Evolutionary conservation across 2,113 vertebrate species (phyloP).

Genomic region (Macquaria ambigua): DNA sequence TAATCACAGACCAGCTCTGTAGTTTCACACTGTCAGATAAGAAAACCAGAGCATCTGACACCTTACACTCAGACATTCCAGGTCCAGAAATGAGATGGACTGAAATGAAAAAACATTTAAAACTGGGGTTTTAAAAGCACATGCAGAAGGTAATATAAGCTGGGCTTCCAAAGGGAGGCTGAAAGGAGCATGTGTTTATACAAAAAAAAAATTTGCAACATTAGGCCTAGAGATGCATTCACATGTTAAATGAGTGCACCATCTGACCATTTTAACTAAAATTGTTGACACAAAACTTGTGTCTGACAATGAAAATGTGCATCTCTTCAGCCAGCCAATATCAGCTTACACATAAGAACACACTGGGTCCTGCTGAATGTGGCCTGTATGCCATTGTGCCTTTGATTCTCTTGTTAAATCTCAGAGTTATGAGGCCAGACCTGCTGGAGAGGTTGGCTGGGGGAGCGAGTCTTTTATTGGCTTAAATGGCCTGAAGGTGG

Average conservation of each 20-base stretch:
- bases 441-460: constrained; percentile 27
- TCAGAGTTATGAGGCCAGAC: constrained; percentile 39
- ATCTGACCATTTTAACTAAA: constrained; percentile 2
- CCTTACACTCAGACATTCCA: constrained; percentile 30
- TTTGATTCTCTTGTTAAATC: constrained; percentile 51
- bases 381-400: neutral
- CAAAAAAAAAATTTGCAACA: neutral
- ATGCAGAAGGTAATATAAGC: constrained; percentile 64
- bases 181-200: constrained; percentile 65
- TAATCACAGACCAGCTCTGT: constrained; percentile 23
- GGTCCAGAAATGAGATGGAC: constrained; percentile 30
- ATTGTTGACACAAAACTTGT: neutral
- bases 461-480: constrained; percentile 63
- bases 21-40: constrained; percentile 10
- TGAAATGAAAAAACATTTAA: constrained; percentile 16
- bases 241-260: constrained; percentile 8
- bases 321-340: constrained; percentile 79
- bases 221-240: neutral
- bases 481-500: constrained; percentile 56
- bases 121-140: constrained; percentile 57
- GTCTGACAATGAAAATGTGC: constrained; percentile 15
- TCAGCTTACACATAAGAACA: constrained; percentile 59
- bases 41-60: constrained; percentile 14
- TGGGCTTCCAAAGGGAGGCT: constrained; percentile 64
- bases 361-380: constrained; percentile 23